Evolutionary conservation across 2,888 invertebrate species (phyloP).

Genomic region (Chrysina gloriosa): DNA sequence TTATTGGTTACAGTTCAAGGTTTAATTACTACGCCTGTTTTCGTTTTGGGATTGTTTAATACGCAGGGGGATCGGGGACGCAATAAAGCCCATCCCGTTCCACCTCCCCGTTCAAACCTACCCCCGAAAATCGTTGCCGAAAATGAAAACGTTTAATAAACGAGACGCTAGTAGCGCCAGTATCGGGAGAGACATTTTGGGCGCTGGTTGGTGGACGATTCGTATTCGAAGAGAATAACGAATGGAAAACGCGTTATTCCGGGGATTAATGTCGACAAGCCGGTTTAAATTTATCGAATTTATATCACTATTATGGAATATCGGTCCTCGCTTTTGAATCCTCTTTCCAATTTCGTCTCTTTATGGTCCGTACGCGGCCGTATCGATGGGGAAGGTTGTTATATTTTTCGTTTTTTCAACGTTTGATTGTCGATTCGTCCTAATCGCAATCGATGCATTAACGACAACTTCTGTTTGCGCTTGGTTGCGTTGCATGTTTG

Average conservation of each 20-base stretch:
- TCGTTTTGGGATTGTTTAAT: slow-evolving; percentile 18
- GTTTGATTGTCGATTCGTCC: neutral
- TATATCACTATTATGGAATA: neutral
- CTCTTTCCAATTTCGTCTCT: neutral
- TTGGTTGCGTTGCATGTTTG: no score
- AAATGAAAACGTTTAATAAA: slow-evolving; percentile 28
- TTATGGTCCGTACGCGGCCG: neutral
- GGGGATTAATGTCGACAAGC: slow-evolving; percentile 21
- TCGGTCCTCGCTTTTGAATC: neutral
- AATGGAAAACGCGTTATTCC: slow-evolving; percentile 26
- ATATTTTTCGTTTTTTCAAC: neutral
- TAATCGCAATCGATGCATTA: no score
- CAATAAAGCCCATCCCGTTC: slow-evolving; percentile 9
- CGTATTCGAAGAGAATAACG: slow-evolving; percentile 12
- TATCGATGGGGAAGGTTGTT: neutral
- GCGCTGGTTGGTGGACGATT: neutral
- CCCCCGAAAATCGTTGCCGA: no score
- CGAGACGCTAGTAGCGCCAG: neutral
- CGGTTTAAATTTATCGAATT: slow-evolving; percentile 32
- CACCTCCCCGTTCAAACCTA: no score
- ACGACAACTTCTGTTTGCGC: no score
- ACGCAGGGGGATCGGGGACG: slow-evolving; percentile 2
- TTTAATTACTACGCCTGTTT: slow-evolving; percentile 28
- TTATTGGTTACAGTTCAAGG: slow-evolving; percentile 16
- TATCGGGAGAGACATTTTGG: slow-evolving; percentile 1